phyloP scores from a whole-genome alignment of 1,140 invertebrate genomes.

The Tetragonula clypearis region DNA sequence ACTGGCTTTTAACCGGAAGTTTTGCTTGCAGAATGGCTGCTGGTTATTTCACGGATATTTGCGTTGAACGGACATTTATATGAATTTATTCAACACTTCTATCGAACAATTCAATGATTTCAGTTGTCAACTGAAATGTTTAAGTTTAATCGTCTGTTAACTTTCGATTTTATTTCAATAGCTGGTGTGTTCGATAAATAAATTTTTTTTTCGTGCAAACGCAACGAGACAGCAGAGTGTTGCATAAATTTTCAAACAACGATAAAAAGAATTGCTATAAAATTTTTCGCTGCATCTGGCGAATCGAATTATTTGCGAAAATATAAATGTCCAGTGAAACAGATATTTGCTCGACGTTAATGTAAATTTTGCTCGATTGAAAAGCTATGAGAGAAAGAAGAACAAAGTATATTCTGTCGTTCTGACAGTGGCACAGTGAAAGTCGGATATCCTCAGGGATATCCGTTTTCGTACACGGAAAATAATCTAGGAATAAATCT shows the following conservation, averaged over 20 bases:
- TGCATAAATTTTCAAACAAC: too few species aligned
- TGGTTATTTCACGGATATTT: not conserved
- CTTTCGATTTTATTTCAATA: too few species aligned
- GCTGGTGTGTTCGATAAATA: too few species aligned
- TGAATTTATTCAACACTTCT: too few species aligned
- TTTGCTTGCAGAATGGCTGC: too few species aligned
- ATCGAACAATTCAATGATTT: too few species aligned
- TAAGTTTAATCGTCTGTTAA: too few species aligned
- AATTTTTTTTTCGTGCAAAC: too few species aligned
- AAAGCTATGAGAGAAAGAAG: not conserved
- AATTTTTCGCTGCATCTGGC: not conserved
- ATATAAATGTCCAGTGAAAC: not conserved
- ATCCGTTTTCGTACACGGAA: constrained; percentile 20
- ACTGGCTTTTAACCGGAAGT: not conserved
- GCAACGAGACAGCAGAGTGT: too few species aligned
- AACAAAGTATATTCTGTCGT: not conserved
- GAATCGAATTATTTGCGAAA: not conserved
- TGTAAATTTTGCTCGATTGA: not conserved
- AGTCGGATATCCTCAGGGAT: not conserved
- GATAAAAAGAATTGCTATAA: not conserved
- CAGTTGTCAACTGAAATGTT: too few species aligned
- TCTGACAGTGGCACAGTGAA: not conserved
- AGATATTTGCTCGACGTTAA: too few species aligned
- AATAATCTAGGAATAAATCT: constrained; percentile 49
- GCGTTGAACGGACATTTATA: too few species aligned